Evolutionary conservation across 2,797 vertebrate genomes (phyloP), one percentile per base, ranked within the genome.

Genomic region (Tapera naevia): DNA sequence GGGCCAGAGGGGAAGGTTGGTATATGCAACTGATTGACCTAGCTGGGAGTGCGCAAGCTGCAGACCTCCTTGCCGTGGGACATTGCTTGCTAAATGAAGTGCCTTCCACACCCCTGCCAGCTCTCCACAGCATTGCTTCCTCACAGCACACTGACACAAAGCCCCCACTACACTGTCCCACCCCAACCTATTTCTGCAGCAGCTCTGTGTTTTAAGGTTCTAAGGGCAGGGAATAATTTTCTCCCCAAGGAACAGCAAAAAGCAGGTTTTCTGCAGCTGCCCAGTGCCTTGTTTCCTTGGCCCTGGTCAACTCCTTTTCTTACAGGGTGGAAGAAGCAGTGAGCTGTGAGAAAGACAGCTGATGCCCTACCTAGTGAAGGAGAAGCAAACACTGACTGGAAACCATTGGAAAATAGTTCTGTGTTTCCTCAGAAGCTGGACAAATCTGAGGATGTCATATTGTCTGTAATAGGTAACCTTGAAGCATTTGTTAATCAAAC

Each of bases 141-240:
- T 37, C 32, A 82, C n/a, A 67, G 48, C 22, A 45, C 0, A 0
- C 17, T 15, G 13, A 35, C 0, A 0, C 18, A 67, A 56, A 54
- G 3, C 4, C 69, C 46, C 43, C 57, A 11, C 9, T 5, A 22
- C 2, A 1, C 14, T 30, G 11, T 53, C 15, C 9, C 28, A 16
- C 7, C 9, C 41, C 23, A 35, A 1, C 2, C 13, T 56, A 7
- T 10, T 75, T 37, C n/a, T 28, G 53, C 17, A 2, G 2, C n/a
- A 80, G 22, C 22, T 28, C 22, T 56, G 28, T 4, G 13, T 71
- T 76, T 66, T 48, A 25, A 82, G 56, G 17, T 14, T 60, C 25
- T 16, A 7, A 60, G 27, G 13, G 9, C 14, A 89, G 61, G 15
- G 17, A 51, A 73, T 27, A 3, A 41, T 73, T 80, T 76, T 62